Evolutionary conservation across 2,113 vertebrate genomes (phyloP).

Genomic region (Hassar affinis): DNA sequence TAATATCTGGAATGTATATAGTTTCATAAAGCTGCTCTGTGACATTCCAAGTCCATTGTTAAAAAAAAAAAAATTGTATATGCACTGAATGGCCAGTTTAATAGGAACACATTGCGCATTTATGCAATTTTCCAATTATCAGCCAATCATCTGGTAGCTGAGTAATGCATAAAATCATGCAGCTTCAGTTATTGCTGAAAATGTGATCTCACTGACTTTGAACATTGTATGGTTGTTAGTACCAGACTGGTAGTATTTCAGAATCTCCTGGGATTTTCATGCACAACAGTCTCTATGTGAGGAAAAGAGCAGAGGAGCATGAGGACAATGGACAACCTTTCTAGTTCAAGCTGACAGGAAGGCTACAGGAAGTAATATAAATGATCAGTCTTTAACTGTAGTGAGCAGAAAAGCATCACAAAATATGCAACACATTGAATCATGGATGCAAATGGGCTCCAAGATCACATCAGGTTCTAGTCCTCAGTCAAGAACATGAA

Average conservation of each 20-base stretch:
- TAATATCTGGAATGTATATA: not conserved
- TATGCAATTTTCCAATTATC: not conserved
- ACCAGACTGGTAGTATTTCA: not conserved
- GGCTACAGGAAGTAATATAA: too few relatives aligned
- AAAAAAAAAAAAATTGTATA: not conserved
- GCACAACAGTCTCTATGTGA: too few relatives aligned
- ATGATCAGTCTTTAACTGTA: not conserved
- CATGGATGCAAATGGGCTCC: not conserved
- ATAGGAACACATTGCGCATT: not conserved
- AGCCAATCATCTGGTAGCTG: not conserved
- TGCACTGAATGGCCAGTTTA: not conserved
- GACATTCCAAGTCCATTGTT: not conserved
- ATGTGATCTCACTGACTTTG: not conserved
- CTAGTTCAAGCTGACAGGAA: not conserved
- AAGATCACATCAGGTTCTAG: not conserved
- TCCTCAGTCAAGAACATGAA: not conserved
- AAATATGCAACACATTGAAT: not conserved
- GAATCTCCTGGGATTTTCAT: not conserved
- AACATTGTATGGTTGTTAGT: not conserved
- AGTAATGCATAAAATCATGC: not conserved
- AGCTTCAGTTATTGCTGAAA: too few relatives aligned
- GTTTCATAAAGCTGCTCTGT: not conserved
- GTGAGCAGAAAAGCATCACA: not conserved
- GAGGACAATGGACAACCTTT: not conserved
- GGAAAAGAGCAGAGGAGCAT: not conserved